These are phyloP conservation scores for Drosophila gunungcola DNA, from an alignment of 1,140 invertebrate species.

Conservation along the genomic window DNA sequence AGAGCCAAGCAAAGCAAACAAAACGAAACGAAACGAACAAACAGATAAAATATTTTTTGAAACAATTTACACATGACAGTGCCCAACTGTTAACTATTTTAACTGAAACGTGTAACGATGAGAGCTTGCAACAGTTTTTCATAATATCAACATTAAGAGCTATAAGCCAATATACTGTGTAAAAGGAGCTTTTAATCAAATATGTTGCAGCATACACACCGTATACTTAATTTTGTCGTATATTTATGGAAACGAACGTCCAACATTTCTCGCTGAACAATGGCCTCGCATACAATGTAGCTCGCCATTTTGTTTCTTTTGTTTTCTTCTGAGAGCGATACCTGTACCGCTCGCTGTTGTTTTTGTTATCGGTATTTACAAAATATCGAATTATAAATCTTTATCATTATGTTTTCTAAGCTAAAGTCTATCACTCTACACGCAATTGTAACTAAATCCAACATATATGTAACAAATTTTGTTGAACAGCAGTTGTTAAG, in stretches of 20 bases:
- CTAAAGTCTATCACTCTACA: slow-evolving; percentile 48
- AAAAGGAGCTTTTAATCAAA: slow-evolving; percentile 14
- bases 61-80: slow-evolving; percentile 66
- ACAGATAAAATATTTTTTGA: slow-evolving; percentile 68
- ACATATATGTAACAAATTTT: slow-evolving; percentile 63
- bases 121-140: slow-evolving; percentile 29
- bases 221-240: slow-evolving; percentile 56
- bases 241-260: slow-evolving; percentile 49
- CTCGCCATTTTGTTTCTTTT: slow-evolving; percentile 47
- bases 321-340: slow-evolving; percentile 55
- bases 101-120: slow-evolving; percentile 19
- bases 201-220: slow-evolving; percentile 23
- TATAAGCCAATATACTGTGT: slow-evolving; percentile 22
- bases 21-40: slow-evolving; percentile 30
- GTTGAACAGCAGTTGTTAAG: slow-evolving; percentile 79
- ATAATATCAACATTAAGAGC: slow-evolving; percentile 17
- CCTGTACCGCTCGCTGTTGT: slow-evolving; percentile 49
- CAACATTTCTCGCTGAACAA: slow-evolving; percentile 50
- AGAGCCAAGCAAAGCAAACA: slow-evolving; percentile 19
- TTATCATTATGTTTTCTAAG: slow-evolving; percentile 56
- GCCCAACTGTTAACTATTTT: slow-evolving; percentile 49
- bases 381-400: slow-evolving; percentile 66
- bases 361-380: slow-evolving; percentile 74
- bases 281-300: slow-evolving; percentile 71
- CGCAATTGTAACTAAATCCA: slow-evolving; percentile 54